Evolutionary conservation across 2,113 vertebrate species (phyloP), one percentile per base, ranked within the genome.

Genomic region (Mormyrus iriodes): DNA sequence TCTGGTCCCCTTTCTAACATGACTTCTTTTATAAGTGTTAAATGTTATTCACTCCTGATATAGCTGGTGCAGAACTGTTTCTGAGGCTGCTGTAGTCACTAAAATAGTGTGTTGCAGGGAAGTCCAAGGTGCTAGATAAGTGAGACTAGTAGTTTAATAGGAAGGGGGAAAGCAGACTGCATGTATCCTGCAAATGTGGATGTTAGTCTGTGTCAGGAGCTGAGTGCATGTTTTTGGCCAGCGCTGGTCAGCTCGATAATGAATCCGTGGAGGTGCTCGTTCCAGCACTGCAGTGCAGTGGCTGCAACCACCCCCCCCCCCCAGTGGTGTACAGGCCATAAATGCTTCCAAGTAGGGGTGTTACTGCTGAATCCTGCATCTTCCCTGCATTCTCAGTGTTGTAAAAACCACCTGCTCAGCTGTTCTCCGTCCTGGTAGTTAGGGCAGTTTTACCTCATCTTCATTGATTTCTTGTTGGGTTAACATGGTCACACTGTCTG

Each of bases 171-270:
- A 24, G 24, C 44, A 46, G 82, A n/a, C 21, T 39, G n/a, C 53
- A 49, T 27, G 27, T n/a, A 17, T 15, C 49, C 12, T 53, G 49
- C 35, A n/a, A 53, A 53, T 86, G 31, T 86, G 21, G 44, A 46
- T 84, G 21, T 21, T 4, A 24, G 21, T 65, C 6, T 21, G 84
- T 1, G 46, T 88, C 51, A 35, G 31, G 85, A 53, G 85, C 85
- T 52, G 85, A 52, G 35, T 51, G 9, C 51, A 51, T 49, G 83
- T 85, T 49, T 48, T 42, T 79, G 73, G 73, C 73, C 17, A 13
- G 15, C 12, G 21, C 39, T 76, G 65, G 88, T 76, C 87, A 88
- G 87, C 88, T 88, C 69, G 3, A 76, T 88, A 88, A 52, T 88
- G 49, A 82, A 39, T 27, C 21, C 6, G 24, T 15, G 51, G 88